These are phyloP conservation scores for Hypsibius dujardini DNA, from an alignment of 1,140 invertebrate species.

Conservation along the genomic window DNA sequence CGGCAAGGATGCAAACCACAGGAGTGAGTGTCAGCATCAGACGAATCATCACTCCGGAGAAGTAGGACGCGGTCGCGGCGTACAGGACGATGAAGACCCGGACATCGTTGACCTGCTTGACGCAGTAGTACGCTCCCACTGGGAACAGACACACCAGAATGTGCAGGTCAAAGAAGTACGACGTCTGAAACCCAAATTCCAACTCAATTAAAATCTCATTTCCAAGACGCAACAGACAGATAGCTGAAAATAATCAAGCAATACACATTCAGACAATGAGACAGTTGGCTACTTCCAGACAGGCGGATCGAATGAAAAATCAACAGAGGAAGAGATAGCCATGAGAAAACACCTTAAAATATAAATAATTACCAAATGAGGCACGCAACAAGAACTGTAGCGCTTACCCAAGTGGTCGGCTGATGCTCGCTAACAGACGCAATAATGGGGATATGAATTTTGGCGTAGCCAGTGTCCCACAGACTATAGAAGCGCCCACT, in stretches of 20 bases:
- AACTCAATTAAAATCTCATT: constrained; percentile 19
- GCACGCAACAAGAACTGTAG: not conserved
- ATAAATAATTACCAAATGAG: too few species aligned
- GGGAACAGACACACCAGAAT: constrained; percentile 89
- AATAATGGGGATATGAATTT: constrained; percentile 99
- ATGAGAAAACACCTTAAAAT: too few species aligned
- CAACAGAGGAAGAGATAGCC: too few species aligned
- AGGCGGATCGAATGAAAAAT: too few species aligned
- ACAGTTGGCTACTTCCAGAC: too few species aligned
- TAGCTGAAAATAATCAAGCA: not conserved
- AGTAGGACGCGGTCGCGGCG: constrained; percentile 93
- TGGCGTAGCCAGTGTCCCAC: constrained; percentile 98
- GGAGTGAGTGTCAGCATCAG: constrained; percentile 95
- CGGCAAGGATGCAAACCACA: constrained; percentile 85
- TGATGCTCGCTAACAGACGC: constrained; percentile 99
- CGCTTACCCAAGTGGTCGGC: constrained; percentile 82
- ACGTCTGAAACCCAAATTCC: constrained; percentile 33
- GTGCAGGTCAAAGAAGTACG: constrained; percentile 99
- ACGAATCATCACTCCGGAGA: constrained; percentile 98
- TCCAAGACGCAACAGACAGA: constrained; percentile 17
- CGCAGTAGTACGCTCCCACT: constrained; percentile 93
- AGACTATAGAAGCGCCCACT: constrained; percentile 96
- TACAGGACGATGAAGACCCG: constrained; percentile 93
- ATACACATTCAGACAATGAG: too few species aligned
- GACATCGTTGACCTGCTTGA: constrained; percentile 93